These are phyloP conservation scores for Clarias platycephalus DNA, from an alignment of 2,797 vertebrate genomes.

Conservation along the genomic window DNA sequence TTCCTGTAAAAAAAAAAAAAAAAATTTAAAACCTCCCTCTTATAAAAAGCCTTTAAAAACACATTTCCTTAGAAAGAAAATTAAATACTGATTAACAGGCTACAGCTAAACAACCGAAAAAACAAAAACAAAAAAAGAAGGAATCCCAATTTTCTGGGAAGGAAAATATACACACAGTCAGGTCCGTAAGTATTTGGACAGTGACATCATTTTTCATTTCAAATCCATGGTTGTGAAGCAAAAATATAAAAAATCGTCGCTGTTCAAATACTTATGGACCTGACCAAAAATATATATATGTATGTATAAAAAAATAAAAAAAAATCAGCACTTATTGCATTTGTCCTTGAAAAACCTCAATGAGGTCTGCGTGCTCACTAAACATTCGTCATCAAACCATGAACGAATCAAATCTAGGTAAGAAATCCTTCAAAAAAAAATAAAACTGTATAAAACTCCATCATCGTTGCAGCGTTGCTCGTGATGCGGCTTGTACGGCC, in stretches of 20 bases:
- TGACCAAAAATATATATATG: conserved; percentile 27
- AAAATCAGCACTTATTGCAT: conserved; percentile 74
- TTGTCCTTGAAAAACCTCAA: conserved; percentile 61
- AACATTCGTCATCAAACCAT: conserved; percentile 40
- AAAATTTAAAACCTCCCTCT: conserved; percentile 43
- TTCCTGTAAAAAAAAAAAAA: not conserved
- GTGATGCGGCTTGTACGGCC: conserved; percentile 52
- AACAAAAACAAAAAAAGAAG: not conserved
- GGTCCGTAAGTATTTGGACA: too few species aligned
- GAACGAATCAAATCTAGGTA: conserved; percentile 55
- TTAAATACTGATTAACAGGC: conserved; percentile 82
- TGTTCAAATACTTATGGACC: too few species aligned
- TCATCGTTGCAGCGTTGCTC: conserved; percentile 51
- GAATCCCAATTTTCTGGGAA: conserved; percentile 27
- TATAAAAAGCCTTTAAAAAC: conserved; percentile 73
- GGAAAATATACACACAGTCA: conserved; percentile 21
- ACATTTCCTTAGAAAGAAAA: conserved; percentile 68
- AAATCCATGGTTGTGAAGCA: too few species aligned
- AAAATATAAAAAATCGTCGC: too few species aligned
- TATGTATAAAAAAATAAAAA: conserved; percentile 47
- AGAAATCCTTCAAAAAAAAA: conserved; percentile 65
- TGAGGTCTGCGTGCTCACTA: conserved; percentile 61
- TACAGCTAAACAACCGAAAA: conserved; percentile 60
- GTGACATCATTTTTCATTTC: too few species aligned
- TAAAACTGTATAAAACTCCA: conserved; percentile 17